phyloP scores from a whole-genome alignment of 1,140 invertebrate genomes.

The Helicorthomorpha holstii region DNA sequence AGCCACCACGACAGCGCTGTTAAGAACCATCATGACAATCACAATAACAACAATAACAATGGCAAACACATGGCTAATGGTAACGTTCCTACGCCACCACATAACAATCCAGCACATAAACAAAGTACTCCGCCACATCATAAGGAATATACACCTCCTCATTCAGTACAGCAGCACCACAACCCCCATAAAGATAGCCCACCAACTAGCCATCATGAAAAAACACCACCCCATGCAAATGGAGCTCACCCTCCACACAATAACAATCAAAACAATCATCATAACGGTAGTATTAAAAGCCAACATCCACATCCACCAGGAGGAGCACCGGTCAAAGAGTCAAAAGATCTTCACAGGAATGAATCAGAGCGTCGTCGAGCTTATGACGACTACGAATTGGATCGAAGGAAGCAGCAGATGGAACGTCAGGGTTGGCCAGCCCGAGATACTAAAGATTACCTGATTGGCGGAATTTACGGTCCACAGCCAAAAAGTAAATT shows the following conservation, averaged over 20 bases:
- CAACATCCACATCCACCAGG: not conserved
- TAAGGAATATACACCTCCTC: not conserved
- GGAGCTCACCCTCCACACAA: not conserved
- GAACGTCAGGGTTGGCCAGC: not conserved
- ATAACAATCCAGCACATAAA: not conserved
- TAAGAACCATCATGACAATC: not conserved
- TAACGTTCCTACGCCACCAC: not conserved
- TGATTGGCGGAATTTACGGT: not conserved
- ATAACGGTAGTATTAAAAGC: too few species aligned
- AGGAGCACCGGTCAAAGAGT: not conserved
- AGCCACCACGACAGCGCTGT: not conserved
- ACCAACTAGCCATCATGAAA: not conserved
- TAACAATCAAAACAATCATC: not conserved
- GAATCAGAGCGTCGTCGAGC: not conserved
- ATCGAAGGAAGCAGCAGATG: not conserved
- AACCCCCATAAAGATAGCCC: not conserved
- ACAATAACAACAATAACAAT: not conserved
- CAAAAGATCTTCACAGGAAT: not conserved
- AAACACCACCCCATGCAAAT: not conserved
- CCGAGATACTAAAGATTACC: not conserved
- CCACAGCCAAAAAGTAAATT: conserved; percentile 1
- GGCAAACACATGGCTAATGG: not conserved
- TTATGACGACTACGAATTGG: not conserved
- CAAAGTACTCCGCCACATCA: not conserved
- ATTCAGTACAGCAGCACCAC: not conserved